Conservation (phyloP, 2,888 invertebrate species). For the Cephus sareptanus region DNA sequence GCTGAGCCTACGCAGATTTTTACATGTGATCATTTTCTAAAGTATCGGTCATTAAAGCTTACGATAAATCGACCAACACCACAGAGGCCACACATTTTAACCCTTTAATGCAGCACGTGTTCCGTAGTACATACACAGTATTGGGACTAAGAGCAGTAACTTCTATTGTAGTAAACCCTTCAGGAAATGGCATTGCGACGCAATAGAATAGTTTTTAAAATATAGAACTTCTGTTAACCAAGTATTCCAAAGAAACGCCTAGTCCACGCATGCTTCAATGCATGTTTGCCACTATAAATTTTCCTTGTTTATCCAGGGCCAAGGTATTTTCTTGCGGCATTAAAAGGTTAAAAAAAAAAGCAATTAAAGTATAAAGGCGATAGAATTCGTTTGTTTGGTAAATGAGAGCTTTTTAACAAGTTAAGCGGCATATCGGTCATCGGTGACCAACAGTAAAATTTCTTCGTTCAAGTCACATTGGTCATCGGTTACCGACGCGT, state of each 20-base stretch:
- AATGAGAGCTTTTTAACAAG: not conserved
- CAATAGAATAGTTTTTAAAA: not conserved
- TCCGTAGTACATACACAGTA: too few relatives aligned
- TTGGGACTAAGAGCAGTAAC: not conserved
- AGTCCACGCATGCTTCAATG: not conserved
- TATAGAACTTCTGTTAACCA: not conserved
- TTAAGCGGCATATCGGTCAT: too few relatives aligned
- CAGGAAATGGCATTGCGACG: not conserved
- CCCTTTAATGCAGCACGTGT: not conserved
- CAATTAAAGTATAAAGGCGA: not conserved
- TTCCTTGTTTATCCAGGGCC: not conserved
- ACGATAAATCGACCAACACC: not conserved
- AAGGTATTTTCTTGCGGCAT: not conserved
- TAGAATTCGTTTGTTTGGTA: not conserved
- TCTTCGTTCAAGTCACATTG: too few relatives aligned
- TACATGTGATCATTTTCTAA: not conserved
- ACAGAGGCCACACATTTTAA: not conserved
- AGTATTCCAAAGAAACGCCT: not conserved
- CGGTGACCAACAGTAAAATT: too few relatives aligned
- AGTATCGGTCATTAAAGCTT: not conserved
- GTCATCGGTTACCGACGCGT: too few relatives aligned
- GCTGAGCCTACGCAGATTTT: not conserved
- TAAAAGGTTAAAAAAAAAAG: not conserved
- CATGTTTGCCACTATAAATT: not conserved
- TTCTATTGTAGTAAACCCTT: not conserved